These are phyloP conservation scores for Buceros bicornis DNA, from an alignment of 2,797 vertebrate species.

Conservation along the genomic window DNA sequence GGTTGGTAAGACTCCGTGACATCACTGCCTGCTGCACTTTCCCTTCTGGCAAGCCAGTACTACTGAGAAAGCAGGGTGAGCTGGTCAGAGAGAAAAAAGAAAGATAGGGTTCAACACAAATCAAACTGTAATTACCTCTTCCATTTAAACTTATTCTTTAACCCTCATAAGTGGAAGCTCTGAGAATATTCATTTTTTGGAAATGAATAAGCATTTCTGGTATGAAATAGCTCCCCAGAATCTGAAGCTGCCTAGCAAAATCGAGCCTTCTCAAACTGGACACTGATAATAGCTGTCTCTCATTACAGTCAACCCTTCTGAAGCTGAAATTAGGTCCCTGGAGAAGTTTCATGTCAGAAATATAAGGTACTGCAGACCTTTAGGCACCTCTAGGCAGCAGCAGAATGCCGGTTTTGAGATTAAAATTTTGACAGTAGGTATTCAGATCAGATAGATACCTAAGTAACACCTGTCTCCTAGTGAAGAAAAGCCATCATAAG, in stretches of 20 bases:
- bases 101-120: background rate
- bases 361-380: background rate
- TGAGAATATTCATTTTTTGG: background rate
- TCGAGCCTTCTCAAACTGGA: background rate
- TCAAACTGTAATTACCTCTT: background rate
- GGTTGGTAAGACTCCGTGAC: background rate
- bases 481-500: background rate
- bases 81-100: background rate
- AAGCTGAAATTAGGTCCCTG: slow-evolving; percentile 1
- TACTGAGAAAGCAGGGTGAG: background rate
- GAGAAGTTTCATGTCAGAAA: slow-evolving; percentile 2
- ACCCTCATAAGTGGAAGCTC: background rate
- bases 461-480: background rate
- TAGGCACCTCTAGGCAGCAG: background rate
- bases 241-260: background rate
- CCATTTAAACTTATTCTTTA: background rate
- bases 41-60: background rate
- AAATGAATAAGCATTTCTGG: background rate
- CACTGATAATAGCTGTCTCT: background rate
- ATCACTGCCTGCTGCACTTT: background rate
- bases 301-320: background rate
- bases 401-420: background rate
- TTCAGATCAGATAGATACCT: background rate
- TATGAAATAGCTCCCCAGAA: background rate
- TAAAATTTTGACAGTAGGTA: background rate